phyloP scores from a whole-genome alignment of 2,113 vertebrate species.

The Cranoglanis bouderius region DNA sequence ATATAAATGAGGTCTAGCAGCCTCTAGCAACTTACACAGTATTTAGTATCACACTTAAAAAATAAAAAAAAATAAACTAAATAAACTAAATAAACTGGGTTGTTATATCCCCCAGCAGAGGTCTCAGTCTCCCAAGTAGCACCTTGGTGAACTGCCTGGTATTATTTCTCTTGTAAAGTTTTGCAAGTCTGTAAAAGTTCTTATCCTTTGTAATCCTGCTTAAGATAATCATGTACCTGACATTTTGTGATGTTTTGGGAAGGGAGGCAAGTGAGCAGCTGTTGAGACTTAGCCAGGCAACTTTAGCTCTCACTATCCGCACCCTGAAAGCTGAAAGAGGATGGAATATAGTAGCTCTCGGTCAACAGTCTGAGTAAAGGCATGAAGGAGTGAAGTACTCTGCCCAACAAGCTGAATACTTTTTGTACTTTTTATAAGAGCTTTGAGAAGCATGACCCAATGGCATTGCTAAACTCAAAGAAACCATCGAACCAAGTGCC shows the following conservation, averaged over 20 bases:
- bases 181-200: not conserved
- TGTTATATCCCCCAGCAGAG: too few species aligned
- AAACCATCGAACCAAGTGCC: not conserved
- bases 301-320: not conserved
- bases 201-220: not conserved
- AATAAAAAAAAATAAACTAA: too few species aligned
- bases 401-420: conserved; percentile 1
- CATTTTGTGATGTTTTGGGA: not conserved
- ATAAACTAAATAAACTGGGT: too few species aligned
- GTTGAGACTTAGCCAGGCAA: not conserved
- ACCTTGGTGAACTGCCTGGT: too few species aligned
- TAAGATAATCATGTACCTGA: not conserved
- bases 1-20: too few species aligned
- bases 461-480: not conserved
- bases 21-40: not conserved
- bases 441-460: not conserved
- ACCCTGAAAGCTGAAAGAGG: not conserved
- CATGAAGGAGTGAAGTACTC: not conserved
- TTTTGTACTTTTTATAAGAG: not conserved
- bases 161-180: not conserved
- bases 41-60: not conserved
- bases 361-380: conserved; percentile 3
- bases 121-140: not conserved
- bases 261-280: not conserved
- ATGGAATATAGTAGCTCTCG: not conserved